Percentiles rank a stretch among this genome's conserved stretches.
Evolutionary conservation across 2,888 invertebrate genomes (phyloP).

Genomic region (Tortricodes alternella): DNA sequence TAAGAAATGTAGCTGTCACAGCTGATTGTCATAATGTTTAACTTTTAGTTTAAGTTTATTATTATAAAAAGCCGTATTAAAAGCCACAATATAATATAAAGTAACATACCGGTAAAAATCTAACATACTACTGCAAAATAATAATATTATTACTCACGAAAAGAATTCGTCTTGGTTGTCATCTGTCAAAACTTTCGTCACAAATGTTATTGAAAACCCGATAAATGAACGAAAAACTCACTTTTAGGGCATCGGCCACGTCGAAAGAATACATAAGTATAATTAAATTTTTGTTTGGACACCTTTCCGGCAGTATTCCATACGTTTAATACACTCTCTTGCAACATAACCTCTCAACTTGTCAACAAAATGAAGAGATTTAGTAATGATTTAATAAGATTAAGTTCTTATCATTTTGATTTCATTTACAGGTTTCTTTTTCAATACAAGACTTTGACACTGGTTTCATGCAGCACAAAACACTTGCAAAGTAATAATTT

Average conservation of each 20-base stretch:
- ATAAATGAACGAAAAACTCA: constrained; percentile 49
- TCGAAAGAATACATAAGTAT: constrained; percentile 39
- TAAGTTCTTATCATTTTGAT: not conserved
- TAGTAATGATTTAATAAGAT: not conserved
- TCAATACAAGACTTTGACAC: not conserved
- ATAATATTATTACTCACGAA: constrained; percentile 49
- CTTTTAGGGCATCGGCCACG: constrained; percentile 36
- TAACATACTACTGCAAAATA: not conserved
- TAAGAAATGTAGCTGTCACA: constrained; percentile 13
- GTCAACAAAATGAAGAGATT: constrained; percentile 39
- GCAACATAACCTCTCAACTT: constrained; percentile 65
- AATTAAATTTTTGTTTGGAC: constrained; percentile 51
- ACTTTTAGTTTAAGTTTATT: not conserved
- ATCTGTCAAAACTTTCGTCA: constrained; percentile 77
- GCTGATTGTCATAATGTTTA: constrained; percentile 33
- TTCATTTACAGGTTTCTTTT: not conserved
- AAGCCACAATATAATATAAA: not conserved
- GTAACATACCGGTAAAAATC: not conserved
- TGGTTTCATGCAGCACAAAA: not conserved
- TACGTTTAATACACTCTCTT: constrained; percentile 37
- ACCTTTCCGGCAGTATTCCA: constrained; percentile 74
- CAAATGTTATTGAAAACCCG: constrained; percentile 76
- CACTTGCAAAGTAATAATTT: not conserved
- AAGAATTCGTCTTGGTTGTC: constrained; percentile 64
- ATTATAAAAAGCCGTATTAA: not conserved